Base-by-base conservation (phyloP, 2,797 vertebrate genomes). In the Xiphorhynchus erythropygius region DNA sequence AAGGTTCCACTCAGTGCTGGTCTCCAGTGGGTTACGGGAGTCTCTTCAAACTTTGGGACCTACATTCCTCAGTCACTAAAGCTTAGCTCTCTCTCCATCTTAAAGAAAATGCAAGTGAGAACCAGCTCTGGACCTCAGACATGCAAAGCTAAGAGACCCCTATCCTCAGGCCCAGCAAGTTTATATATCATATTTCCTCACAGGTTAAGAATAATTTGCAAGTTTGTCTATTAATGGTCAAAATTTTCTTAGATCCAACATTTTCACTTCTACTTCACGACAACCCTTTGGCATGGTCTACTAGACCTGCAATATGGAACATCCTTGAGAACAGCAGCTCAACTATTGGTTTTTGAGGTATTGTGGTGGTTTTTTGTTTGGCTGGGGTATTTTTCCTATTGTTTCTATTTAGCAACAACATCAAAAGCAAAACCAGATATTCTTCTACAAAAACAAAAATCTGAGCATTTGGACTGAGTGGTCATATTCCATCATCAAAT, bases 391-490 rank as follows among this genome's bases (percentile, higher is more conserved):
- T 80, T 81, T 65, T 80, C 49, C 68, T 41, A 18, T 64, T 33
- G 21, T 15, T 84, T 79, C 41, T 73, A 22, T 55, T 84, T 47
- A 73, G 32, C 18, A 71, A 68, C 76, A 81, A 55, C 69, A 74
- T 59, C 87, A 94, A 92, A 81, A 96, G 64, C 56, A 68, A 6
- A 33, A 95, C 87, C 6, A 65, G 7, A 37, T 27, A 67, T 3
- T 74, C 18, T 39, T 44, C n/a, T 35, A 59, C 42, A 32, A 65
- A 92, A 84, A 53, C 18, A 25, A 37, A 22, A 28, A 37, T 47
- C 59, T 33, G n/a, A 75, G 46, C 32, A 83, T 37, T 24, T 75
- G 37, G 83, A 62, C 59, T 77, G 57, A 88, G 64, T 23, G 35
- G 30, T 87, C 77, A 90, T 53, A 82, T 52, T 81, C 55, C 9